These are phyloP conservation scores for Ochotona princeps DNA, from an alignment of 2,113 vertebrate genomes.

Conservation along the genomic window DNA sequence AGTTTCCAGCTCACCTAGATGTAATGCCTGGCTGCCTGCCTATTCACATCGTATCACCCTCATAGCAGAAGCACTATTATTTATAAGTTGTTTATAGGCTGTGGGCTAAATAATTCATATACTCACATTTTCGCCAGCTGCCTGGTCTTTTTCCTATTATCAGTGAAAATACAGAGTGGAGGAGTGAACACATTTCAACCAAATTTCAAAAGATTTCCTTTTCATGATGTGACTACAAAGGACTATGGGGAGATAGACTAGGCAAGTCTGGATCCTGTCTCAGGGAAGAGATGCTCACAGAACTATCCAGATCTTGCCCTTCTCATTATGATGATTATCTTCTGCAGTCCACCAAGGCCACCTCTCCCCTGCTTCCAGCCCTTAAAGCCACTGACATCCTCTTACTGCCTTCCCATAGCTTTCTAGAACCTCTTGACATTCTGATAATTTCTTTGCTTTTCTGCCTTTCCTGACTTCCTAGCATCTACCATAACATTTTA, in stretches of 20 bases:
- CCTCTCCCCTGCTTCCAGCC: background rate
- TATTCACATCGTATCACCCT: too few species aligned
- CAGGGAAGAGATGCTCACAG: background rate
- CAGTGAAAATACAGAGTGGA: background rate
- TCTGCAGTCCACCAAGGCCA: background rate
- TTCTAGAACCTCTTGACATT: background rate
- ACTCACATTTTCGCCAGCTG: background rate
- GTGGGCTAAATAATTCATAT: background rate
- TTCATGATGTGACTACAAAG: background rate
- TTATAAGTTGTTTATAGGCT: conserved; percentile 19
- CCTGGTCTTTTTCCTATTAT: background rate
- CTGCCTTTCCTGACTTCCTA: background rate
- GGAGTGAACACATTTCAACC: background rate
- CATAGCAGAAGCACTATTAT: background rate
- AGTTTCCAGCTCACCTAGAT: too few species aligned
- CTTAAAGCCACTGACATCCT: background rate
- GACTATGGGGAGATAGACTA: background rate
- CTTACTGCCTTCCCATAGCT: background rate
- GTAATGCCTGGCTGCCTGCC: too few species aligned
- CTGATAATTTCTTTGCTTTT: conserved; percentile 37
- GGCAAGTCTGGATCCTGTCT: background rate
- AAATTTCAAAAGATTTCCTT: background rate
- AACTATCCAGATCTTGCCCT: background rate
- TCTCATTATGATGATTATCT: background rate
- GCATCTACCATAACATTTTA: background rate